phyloP scores from a whole-genome alignment of 2,113 vertebrate species.

The Brachypteracias leptosomus region DNA sequence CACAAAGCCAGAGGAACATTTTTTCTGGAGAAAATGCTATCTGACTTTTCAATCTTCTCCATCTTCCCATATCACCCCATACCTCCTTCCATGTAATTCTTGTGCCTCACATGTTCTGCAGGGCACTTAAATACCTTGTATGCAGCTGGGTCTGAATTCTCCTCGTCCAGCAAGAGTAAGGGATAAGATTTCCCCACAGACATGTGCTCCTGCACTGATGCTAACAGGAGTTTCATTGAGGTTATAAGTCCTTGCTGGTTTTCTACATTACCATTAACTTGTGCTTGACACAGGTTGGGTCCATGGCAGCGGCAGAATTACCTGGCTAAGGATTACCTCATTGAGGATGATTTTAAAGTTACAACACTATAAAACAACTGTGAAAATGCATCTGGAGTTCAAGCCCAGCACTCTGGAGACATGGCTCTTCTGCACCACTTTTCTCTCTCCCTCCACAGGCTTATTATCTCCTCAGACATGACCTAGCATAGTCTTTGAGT shows the following conservation, averaged over 20 bases:
- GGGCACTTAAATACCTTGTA: not conserved
- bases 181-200: conserved; percentile 20
- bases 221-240: conserved; percentile 4
- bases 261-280: conserved; percentile 3
- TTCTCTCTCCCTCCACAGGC: not conserved
- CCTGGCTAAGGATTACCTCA: not conserved
- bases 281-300: not conserved
- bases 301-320: not conserved
- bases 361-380: not conserved
- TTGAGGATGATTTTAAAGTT: conserved; percentile 23
- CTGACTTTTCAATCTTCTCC: not conserved
- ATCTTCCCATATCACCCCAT: not conserved
- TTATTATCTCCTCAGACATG: not conserved
- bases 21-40: not conserved
- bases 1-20: not conserved
- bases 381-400: not conserved
- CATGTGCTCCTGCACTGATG: not conserved
- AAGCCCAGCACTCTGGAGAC: not conserved
- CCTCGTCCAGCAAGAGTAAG: not conserved
- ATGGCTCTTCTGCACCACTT: not conserved
- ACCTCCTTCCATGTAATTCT: not conserved
- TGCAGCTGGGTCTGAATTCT: not conserved
- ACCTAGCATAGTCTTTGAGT: not conserved
- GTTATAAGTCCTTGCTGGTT: not conserved
- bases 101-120: not conserved